These are phyloP conservation scores for Pygocentrus nattereri DNA, from an alignment of 2,797 vertebrate species.

Conservation along the genomic window DNA sequence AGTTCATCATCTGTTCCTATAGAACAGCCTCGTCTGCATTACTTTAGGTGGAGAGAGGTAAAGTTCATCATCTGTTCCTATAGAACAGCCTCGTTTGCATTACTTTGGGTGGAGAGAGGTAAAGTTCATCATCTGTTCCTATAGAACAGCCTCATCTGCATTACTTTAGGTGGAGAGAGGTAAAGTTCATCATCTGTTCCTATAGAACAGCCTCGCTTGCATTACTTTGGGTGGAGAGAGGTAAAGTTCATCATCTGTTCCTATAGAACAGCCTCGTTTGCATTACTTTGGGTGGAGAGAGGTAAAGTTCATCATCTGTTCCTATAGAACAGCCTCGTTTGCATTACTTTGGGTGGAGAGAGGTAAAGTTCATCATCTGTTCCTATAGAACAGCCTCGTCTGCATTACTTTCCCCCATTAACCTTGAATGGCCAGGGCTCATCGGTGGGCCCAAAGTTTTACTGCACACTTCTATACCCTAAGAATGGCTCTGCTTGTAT, in stretches of 20 bases:
- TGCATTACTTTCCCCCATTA: constrained; percentile 56
- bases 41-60: constrained; percentile 62
- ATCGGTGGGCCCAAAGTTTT: no score
- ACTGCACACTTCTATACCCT: no score
- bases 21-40: constrained; percentile 54
- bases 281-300: constrained; percentile 63
- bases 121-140: constrained; percentile 61
- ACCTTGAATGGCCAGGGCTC: no score
- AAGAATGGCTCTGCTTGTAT: constrained; percentile 28
- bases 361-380: constrained; percentile 62
- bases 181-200: constrained; percentile 61
- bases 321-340: constrained; percentile 50
- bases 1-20: constrained; percentile 57
- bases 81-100: constrained; percentile 52
- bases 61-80: constrained; percentile 60
- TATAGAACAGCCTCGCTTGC: constrained; percentile 52
- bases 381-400: constrained; percentile 48
- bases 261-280: constrained; percentile 52
- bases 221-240: constrained; percentile 62
- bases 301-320: constrained; percentile 62
- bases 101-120: constrained; percentile 62
- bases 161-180: constrained; percentile 62
- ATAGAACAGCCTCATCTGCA: constrained; percentile 51
- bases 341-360: constrained; percentile 64
- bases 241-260: constrained; percentile 61